Evolutionary conservation across 2,888 invertebrate species (phyloP).

Genomic region (Eugnorisma glareosa): DNA sequence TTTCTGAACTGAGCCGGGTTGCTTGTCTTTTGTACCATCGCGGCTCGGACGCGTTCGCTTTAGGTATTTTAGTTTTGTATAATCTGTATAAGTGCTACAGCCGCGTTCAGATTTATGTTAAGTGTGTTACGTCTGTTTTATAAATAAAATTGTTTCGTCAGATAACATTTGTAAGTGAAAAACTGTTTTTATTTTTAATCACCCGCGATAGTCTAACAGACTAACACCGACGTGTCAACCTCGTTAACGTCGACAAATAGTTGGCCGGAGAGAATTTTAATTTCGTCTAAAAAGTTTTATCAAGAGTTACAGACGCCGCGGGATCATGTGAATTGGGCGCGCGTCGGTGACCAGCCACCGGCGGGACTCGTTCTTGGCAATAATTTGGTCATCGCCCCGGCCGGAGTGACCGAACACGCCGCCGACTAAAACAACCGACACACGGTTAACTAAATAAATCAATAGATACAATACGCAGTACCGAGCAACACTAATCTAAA

Average conservation of each 20-base stretch:
- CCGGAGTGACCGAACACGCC: conserved; percentile 66
- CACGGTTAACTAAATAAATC: conserved; percentile 66
- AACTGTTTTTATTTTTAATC: conserved; percentile 64
- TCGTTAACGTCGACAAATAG: conserved; percentile 71
- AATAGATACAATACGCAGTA: conserved; percentile 70
- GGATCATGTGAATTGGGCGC: conserved; percentile 76
- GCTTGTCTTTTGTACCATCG: conserved; percentile 68
- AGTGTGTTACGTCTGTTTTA: conserved; percentile 66
- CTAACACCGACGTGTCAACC: conserved; percentile 69
- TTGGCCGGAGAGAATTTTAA: conserved; percentile 70
- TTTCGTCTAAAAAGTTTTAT: conserved; percentile 80
- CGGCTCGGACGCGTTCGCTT: conserved; percentile 56
- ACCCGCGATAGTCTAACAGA: conserved; percentile 62
- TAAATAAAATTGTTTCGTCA: conserved; percentile 69
- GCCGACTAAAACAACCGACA: conserved; percentile 68
- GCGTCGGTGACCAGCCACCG: conserved; percentile 70
- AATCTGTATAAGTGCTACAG: conserved; percentile 62
- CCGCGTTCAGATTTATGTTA: conserved; percentile 66
- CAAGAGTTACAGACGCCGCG: conserved; percentile 78
- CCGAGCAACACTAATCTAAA: conserved; percentile 76
- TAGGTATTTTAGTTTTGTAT: conserved; percentile 68
- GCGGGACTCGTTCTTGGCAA: conserved; percentile 85
- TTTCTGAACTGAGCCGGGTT: conserved; percentile 74
- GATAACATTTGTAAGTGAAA: conserved; percentile 63
- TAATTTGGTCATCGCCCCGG: conserved; percentile 88